phyloP scores from a whole-genome alignment of 2,113 vertebrate genomes.

The Dipodomys ordii region DNA sequence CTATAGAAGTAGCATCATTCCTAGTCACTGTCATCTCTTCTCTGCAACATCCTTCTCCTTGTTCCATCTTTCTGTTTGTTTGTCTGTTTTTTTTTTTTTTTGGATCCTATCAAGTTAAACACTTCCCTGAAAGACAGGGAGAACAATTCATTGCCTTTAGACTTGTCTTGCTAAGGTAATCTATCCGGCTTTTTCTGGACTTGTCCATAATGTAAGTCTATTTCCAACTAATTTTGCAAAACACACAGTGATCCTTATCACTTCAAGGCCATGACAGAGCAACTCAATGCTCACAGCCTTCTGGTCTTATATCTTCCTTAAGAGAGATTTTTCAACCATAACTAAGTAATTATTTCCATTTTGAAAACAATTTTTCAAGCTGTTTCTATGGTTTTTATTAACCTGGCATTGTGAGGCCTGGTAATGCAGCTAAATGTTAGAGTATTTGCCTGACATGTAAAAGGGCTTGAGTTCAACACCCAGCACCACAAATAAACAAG shows the following conservation, averaged over 20 bases:
- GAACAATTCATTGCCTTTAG: background rate
- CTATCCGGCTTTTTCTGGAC: background rate
- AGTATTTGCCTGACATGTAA: too few species aligned
- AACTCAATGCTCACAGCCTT: background rate
- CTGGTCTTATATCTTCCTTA: background rate
- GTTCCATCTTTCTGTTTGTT: background rate
- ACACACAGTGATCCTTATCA: background rate
- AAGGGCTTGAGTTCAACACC: too few species aligned
- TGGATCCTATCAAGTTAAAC: background rate
- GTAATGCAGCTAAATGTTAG: too few species aligned
- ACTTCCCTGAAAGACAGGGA: background rate
- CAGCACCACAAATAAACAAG: too few species aligned
- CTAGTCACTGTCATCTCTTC: background rate
- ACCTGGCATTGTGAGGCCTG: too few species aligned
- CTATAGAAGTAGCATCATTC: background rate
- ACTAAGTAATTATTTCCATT: background rate
- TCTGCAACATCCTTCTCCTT: background rate
- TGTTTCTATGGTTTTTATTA: background rate
- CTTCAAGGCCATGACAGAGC: background rate
- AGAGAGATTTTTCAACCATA: background rate
- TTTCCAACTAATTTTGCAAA: background rate
- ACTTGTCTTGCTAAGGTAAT: background rate
- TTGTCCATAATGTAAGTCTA: background rate
- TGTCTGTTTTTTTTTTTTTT: background rate
- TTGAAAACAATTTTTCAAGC: background rate